phyloP scores from a whole-genome alignment of 2,888 invertebrate genomes.

The Orchesellides sinensis region DNA sequence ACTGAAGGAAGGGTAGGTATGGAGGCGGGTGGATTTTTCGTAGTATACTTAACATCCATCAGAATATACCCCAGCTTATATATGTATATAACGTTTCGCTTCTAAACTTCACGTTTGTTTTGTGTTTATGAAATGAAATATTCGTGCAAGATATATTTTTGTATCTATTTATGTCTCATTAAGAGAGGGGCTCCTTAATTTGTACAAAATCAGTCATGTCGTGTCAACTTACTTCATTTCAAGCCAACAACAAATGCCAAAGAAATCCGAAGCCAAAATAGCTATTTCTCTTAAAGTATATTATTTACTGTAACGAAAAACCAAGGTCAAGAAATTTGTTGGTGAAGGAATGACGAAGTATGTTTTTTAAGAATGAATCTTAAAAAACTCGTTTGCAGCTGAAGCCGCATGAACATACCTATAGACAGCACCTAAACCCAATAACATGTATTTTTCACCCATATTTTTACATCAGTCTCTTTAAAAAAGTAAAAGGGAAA shows the following conservation, averaged over 20 bases:
- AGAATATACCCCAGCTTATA: too few relatives aligned
- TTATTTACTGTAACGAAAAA: conserved; percentile 41
- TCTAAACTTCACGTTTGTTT: not conserved
- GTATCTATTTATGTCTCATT: conserved; percentile 36
- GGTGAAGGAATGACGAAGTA: not conserved
- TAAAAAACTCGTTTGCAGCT: not conserved
- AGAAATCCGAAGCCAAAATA: conserved; percentile 12
- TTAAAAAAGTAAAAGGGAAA: conserved; percentile 25
- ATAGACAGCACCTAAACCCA: not conserved
- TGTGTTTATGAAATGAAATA: not conserved
- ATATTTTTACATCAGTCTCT: not conserved
- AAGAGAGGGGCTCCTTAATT: conserved; percentile 44
- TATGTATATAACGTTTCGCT: conserved; percentile 20
- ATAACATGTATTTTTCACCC: not conserved
- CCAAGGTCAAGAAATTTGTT: conserved; percentile 51
- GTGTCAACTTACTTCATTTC: conserved; percentile 27
- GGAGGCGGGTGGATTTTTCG: too few relatives aligned
- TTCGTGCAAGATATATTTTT: conserved; percentile 3
- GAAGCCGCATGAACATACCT: too few relatives aligned
- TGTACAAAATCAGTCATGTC: conserved; percentile 48
- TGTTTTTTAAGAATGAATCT: conserved; percentile 48
- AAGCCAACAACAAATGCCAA: conserved; percentile 38
- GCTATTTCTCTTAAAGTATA: conserved; percentile 25
- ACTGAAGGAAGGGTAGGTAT: conserved; percentile 1
- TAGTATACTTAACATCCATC: not conserved